Evolutionary conservation across 1,140 invertebrate species (phyloP).

Genomic region (Drosophila dunni): DNA sequence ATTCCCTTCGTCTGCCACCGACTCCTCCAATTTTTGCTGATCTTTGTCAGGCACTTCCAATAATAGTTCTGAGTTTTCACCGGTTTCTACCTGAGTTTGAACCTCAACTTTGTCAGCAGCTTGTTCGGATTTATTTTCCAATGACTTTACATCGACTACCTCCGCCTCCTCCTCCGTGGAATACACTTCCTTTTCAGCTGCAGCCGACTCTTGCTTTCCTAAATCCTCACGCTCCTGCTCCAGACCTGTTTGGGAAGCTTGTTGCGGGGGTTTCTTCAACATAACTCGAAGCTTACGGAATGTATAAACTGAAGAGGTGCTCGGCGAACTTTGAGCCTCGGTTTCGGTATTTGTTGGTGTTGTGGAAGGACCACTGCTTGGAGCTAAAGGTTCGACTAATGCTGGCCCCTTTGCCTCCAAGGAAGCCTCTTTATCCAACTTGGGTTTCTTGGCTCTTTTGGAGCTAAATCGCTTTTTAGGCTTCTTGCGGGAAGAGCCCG

Average conservation of each 20-base stretch:
- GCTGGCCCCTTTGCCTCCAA: neutral
- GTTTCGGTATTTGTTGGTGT: neutral
- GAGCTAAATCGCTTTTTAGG: neutral
- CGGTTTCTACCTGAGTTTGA: neutral
- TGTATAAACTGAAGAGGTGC: neutral
- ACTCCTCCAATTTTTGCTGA: neutral
- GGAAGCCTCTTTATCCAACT: neutral
- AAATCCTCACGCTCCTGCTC: neutral
- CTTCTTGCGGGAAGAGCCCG: neutral
- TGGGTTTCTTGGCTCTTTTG: neutral
- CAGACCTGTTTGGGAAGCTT: neutral
- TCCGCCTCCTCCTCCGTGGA: neutral
- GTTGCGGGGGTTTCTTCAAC: conserved; percentile 27
- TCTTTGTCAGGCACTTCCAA: neutral
- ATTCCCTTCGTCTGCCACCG: neutral
- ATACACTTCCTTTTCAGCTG: neutral
- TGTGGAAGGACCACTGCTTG: neutral
- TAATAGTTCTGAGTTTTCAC: neutral
- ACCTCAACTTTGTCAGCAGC: too few relatives aligned
- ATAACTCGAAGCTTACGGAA: conserved; percentile 54
- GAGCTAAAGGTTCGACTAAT: neutral
- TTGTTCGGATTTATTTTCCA: neutral
- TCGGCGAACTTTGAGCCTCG: neutral
- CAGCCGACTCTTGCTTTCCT: neutral
- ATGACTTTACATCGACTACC: neutral